Evolutionary conservation across 2,113 vertebrate genomes (phyloP).

Genomic region (Okapia johnstoni): DNA sequence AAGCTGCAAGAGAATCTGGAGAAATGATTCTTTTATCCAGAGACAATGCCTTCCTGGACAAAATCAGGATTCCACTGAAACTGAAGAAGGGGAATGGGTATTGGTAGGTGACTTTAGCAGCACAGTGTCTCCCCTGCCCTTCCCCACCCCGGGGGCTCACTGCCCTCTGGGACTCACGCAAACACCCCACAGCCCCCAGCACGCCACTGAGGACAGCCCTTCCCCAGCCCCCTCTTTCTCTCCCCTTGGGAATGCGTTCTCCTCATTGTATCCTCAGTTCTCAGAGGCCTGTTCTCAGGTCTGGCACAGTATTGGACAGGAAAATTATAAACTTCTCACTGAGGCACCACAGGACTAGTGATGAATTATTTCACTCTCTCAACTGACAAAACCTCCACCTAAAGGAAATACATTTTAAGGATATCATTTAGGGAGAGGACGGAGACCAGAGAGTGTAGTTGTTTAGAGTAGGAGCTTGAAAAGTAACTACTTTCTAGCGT

Average conservation of each 20-base stretch:
- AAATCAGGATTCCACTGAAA: neutral
- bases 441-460: neutral
- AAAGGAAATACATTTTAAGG: neutral
- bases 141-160: neutral
- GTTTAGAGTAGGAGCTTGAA: neutral
- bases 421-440: neutral
- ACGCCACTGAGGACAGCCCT: neutral
- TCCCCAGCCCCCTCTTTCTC: neutral
- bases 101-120: neutral
- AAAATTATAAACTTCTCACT: neutral
- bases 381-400: neutral
- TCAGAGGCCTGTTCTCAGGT: neutral
- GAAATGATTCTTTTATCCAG: neutral
- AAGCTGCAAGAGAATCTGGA: neutral
- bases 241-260: fast-evolving
- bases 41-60: neutral
- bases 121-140: neutral
- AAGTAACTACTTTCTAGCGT: neutral
- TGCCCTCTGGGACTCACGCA: neutral
- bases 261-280: neutral
- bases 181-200: fast-evolving
- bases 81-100: neutral
- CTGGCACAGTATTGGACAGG: neutral
- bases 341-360: neutral
- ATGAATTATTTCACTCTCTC: neutral